Percentiles rank a stretch among this genome's conserved stretches.
Evolutionary conservation across 2,113 vertebrate species (phyloP).

Genomic region (Nyctibius bracteatus): DNA sequence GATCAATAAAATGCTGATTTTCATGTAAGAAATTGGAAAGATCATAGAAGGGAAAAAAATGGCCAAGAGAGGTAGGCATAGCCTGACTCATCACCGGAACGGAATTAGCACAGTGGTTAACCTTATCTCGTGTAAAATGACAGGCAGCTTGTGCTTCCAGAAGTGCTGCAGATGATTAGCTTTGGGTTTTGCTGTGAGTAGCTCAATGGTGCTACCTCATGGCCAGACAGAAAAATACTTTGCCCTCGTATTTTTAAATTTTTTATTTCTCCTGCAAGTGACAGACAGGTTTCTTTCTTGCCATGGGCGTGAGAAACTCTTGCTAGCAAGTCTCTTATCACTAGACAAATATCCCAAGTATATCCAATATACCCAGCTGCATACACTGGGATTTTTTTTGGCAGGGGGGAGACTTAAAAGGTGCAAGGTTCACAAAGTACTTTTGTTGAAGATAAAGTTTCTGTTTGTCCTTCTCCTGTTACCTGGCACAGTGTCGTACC

Average conservation of each 20-base stretch:
- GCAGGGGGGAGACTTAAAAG: accelerated
- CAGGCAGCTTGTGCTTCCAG: background rate
- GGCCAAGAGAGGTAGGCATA: background rate
- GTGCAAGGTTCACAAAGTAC: background rate
- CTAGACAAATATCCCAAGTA: background rate
- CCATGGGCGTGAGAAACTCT: background rate
- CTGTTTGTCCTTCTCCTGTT: background rate
- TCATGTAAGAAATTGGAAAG: background rate
- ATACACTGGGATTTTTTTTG: background rate
- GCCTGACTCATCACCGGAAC: background rate
- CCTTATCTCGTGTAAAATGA: background rate
- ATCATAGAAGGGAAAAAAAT: background rate
- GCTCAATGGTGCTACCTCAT: background rate
- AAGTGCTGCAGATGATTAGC: background rate
- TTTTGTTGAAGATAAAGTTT: background rate
- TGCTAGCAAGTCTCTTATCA: background rate
- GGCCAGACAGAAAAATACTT: background rate
- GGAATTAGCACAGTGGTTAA: background rate
- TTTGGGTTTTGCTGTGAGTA: background rate
- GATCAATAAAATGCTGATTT: background rate
- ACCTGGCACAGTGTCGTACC: background rate
- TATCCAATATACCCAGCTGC: background rate
- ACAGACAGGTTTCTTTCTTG: background rate
- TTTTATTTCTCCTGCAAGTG: background rate
- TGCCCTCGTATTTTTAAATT: background rate